Evolutionary conservation across 37 sponge, comb jelly and placozoan genomes (phyloP), one percentile per base, ranked within the genome.

Genomic region (Hormiphora californensis): DNA sequence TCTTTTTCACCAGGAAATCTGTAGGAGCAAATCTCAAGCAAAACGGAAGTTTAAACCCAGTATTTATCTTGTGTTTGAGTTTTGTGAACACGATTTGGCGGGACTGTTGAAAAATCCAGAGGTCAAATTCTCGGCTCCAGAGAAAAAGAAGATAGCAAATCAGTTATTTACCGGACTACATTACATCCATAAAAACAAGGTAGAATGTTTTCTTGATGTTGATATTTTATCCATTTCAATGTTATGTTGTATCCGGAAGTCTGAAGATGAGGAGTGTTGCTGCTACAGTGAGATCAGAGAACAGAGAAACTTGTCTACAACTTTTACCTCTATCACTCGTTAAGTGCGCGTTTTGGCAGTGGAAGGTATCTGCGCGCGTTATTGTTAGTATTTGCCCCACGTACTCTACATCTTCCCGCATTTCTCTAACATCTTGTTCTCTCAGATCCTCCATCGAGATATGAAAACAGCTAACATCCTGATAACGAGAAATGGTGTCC

Each of bases 381-480:
- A n/a, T n/a, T n/a, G n/a, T n/a, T n/a, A n/a, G n/a, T n/a, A n/a
- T n/a, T n/a, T n/a, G n/a, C n/a, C n/a, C n/a, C n/a, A n/a, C n/a
- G n/a, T n/a, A n/a, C n/a, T n/a, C n/a, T n/a, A n/a, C n/a, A n/a
- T n/a, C n/a, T n/a, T n/a, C n/a, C n/a, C 12, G 51, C 51, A 46
- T 8, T 46, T 46, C 51, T 46, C 12, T 46, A 12, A 12, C 51
- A 46, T 49, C 15, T 49, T 39, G 19, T 86, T 55, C 2, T 61
- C 15, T 22, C 81, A 69, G 78, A 88, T 89, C 44, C 89, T 98
- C 0, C 95, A 98, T 87, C 89, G 99, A 36, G 99, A 98, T 86
- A 95, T 98, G 95, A 98, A 98, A 65, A 93, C 99, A 17, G 94
- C 95, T 1, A 98, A 98, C 68, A 90, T 98, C 22, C 88, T 98